These are phyloP conservation scores for Tauraco hartlaubi DNA, from an alignment of 2,797 vertebrate species.

Conservation along the genomic window DNA sequence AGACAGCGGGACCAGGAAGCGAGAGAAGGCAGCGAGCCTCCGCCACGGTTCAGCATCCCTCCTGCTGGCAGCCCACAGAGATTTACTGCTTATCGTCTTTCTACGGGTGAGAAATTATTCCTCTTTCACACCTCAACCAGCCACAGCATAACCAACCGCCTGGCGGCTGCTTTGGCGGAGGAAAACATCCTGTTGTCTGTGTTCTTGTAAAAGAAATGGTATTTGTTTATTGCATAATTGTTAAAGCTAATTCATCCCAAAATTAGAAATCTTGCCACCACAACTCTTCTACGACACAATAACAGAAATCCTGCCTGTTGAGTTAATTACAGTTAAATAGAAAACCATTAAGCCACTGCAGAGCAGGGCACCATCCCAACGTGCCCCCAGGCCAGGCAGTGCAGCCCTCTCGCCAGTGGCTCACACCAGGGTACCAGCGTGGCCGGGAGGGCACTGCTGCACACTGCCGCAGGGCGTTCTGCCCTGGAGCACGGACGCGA, in stretches of 20 bases:
- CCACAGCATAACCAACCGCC: background rate
- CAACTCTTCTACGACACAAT: background rate
- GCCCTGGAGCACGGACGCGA: rapidly evolving
- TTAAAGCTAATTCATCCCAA: background rate
- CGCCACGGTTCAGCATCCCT: background rate
- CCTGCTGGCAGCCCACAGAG: background rate
- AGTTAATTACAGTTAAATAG: slow-evolving; percentile 5
- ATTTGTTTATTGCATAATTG: slow-evolving; percentile 5
- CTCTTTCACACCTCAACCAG: background rate
- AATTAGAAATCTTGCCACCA: background rate
- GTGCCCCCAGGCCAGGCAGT: background rate
- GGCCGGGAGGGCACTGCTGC: background rate
- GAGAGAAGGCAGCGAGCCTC: background rate
- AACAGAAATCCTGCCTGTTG: background rate
- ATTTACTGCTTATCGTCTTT: background rate
- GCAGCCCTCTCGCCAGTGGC: background rate
- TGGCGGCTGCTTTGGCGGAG: background rate
- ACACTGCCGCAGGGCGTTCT: rapidly evolving
- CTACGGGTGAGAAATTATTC: background rate
- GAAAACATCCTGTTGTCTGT: background rate
- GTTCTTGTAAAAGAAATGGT: background rate
- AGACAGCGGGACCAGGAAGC: background rate
- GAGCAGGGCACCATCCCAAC: background rate
- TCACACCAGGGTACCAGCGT: rapidly evolving
- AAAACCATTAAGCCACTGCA: background rate